Evolutionary conservation across 2,113 vertebrate species (phyloP), one percentile per base, ranked within the genome.

Genomic region (Suncus etruscus): DNA sequence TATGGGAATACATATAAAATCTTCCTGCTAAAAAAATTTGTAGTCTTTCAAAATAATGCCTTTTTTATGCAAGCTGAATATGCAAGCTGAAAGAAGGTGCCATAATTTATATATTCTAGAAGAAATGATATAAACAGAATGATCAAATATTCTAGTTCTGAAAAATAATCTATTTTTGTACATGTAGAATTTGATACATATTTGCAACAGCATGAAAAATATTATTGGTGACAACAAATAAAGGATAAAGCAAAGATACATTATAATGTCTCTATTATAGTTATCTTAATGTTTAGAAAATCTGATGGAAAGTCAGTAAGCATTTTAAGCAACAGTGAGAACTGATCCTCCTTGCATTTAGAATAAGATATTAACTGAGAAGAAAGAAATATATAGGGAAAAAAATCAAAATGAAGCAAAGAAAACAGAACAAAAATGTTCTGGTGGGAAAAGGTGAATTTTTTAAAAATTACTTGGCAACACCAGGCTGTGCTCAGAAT

Each of bases 11-110:
- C 63, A 77, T 4, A 1, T 39, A 58, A 83, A 66, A 48, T 48
- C 18, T 85, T 54, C n/a, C 39, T n/a, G 3, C 6, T 68, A 29
- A 85, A n/a, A 7, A 7, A 47, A 84, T 85, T 12, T 65, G 29
- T 54, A 70, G 25, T 61, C 14, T 85, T 80, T 73, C 39, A 32
- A 74, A 92, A n/a, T 29, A 32, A 72, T 54, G 2, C 8, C 11
- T 76, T 82, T 85, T 65, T 72, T 32, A 77, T 81, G 45, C 54
- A 90, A 93, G 58, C 9, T 54, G 25, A 54, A 61, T 29, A 70
- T 12, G 10, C 72, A 6, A 65, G 47, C 31, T 50, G 9, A 63
- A 80, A 48, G n/a, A 72, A 0, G 15, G 2, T 48, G 27, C 7
- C 31, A 31, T 69, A 22, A 10, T 22, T 31, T 69, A 80, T 80